Evolutionary conservation across 2,888 invertebrate genomes (phyloP), one percentile per base, ranked within the genome.

Genomic region (Drosophila rellima): DNA sequence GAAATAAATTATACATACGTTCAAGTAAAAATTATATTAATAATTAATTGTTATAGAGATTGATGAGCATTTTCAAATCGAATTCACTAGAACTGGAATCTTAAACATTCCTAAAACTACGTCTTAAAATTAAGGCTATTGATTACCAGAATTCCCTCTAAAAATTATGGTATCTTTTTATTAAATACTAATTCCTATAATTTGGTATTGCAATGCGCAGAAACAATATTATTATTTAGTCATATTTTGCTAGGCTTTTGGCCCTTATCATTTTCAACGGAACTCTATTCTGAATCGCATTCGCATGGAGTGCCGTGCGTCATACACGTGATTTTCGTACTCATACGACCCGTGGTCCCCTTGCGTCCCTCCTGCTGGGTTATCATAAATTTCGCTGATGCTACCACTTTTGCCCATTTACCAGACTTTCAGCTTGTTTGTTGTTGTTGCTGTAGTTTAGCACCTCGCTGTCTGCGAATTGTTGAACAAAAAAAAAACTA

Each of bases 241-340:
- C 42, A 17, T 44, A 1, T 11, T 37, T 31, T 37, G 15, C 40
- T 20, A 15, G 29, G 26, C 29, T 6, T 15, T 31, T 51, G n/a
- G 8, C 18, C 17, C 42, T 56, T 60, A 77, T 71, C 74, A 74
- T 35, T 40, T 72, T 72, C 47, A 20, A 13, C 23, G 17, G 68
- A 68, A 79, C 15, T 56, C 15, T 42, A 50, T 61, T 42, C 17
- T 60, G 52, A 39, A 39, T 79, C 70, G 10, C 70, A 67, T 37
- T 62, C 77, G 57, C 62, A 26, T 56, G 45, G 48, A 56, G n/a
- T 20, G 54, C 39, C 54, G 67, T 85, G 84, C 84, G 87, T 83
- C 80, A 79, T 65, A 48, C 81, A 80, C 87, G 84, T 80, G 87
- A 86, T 86, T 63, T 44, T 55, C 40, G n/a, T n/a, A 40, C 31